Evolutionary conservation across 2,113 vertebrate genomes (phyloP), one percentile per base, ranked within the genome.

Genomic region (Bettongia penicillata): DNA sequence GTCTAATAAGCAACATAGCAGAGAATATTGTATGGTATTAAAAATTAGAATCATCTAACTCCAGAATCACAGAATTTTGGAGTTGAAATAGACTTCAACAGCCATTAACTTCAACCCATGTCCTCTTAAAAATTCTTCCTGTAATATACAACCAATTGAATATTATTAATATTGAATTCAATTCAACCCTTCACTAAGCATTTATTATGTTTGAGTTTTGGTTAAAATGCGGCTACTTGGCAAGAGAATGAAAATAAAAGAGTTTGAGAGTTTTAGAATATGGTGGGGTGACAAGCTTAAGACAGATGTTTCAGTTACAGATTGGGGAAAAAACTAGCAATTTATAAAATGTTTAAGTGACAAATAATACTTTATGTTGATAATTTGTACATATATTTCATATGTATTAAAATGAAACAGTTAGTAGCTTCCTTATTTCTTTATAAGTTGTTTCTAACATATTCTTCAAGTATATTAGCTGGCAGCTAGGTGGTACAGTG

Each of bases 371-470:
- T 55, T 3, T 57, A 84, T 37, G 89, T 94, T 68, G 26, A 93
- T 77, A 91, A 51, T 92, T 61, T 53, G 57, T 51, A 57, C 16
- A 84, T 11, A 25, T 68, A 77, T 43, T 96, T 95, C 47, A 91
- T 47, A 6, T 43, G 37, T 68, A 37, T 8, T 84, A 84, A 84
- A 43, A 84, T 23, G 43, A 84, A 43, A 84, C n/a, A 23, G 43
- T 84, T 43, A 84, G 16, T 84, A 43, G 12, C 12, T 68, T 68
- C 28, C 37, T 37, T 55, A 48, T 48, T 48, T 48, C 48, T 48
- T 48, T 48, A 48, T 48, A 48, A 48, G 48, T 48, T 12, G 3
- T 68, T 37, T 68, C 57, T 68, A 31, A 68, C 57, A 26, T 55
- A 37, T 14, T 37, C 57, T 28, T 68, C 57, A 68, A 11, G 3